Percentiles rank a stretch among this genome's conserved stretches.
Evolutionary conservation across 2,113 vertebrate genomes (phyloP).

Genomic region (Elaphurus davidianus): DNA sequence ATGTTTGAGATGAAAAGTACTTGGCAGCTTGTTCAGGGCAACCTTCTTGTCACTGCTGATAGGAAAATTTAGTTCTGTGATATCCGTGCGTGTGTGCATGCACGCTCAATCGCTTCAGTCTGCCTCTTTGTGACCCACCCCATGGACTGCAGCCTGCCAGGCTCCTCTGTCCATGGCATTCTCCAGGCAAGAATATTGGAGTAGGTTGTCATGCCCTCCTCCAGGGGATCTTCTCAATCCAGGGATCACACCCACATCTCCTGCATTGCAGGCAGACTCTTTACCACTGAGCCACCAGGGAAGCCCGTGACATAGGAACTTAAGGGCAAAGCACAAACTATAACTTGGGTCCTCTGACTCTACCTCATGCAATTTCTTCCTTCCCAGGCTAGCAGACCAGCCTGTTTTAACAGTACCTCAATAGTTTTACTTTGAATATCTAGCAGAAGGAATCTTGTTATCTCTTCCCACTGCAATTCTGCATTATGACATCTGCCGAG

Average conservation of each 20-base stretch:
- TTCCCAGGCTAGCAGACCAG: neutral
- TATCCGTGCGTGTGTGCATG: fast-evolving
- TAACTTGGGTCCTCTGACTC: neutral
- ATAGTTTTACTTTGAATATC: neutral
- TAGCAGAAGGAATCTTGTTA: neutral
- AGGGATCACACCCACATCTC: neutral
- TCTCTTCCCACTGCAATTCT: neutral
- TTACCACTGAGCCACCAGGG: neutral
- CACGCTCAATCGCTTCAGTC: neutral
- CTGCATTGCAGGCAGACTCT: neutral
- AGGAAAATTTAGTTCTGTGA: neutral
- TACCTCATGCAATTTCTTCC: neutral
- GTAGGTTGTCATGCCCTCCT: neutral
- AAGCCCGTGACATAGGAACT: neutral
- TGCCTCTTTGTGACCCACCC: neutral
- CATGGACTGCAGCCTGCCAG: neutral
- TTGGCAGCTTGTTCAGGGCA: neutral
- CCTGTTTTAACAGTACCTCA: neutral
- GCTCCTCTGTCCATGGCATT: neutral
- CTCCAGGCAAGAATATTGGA: neutral
- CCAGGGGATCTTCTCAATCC: neutral
- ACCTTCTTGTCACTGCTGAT: neutral
- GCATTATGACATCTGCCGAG: neutral
- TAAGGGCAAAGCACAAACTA: neutral
- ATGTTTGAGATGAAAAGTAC: neutral